These are phyloP conservation scores for Danionella cerebrum DNA, from an alignment of 2,113 vertebrate species.

Conservation along the genomic window DNA sequence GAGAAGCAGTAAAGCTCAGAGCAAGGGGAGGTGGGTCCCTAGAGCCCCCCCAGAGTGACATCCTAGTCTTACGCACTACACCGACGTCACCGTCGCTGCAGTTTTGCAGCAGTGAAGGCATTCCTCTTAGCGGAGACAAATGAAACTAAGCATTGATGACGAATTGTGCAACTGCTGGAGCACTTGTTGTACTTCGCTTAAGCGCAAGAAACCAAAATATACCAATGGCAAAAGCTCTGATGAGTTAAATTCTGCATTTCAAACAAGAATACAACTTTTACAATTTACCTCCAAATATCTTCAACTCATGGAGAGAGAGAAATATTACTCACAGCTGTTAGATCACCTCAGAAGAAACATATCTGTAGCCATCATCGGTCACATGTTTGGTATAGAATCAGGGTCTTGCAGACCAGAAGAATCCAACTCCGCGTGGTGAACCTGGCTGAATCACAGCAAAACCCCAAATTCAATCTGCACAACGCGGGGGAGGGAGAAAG, in stretches of 20 bases:
- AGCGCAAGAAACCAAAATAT: not conserved
- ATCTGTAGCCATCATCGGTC: conserved; percentile 28
- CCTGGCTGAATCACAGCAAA: not conserved
- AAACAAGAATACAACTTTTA: not conserved
- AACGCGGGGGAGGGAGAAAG: conserved; percentile 4
- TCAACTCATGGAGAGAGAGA: not conserved
- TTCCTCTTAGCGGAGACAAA: not conserved
- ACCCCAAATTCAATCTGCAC: conserved; percentile 4
- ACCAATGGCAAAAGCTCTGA: not conserved
- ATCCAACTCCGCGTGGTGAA: not conserved
- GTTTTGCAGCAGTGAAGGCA: not conserved
- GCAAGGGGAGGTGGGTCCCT: conserved; percentile 31
- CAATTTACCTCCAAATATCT: not conserved
- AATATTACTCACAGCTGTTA: conserved; percentile 50
- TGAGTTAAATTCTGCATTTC: not conserved
- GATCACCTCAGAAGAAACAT: conserved; percentile 37
- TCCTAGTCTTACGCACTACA: conserved; percentile 20
- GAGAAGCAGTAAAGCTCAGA: conserved; percentile 38
- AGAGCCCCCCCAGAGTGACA: conserved; percentile 45
- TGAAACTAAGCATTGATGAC: not conserved
- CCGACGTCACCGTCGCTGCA: conserved; percentile 20
- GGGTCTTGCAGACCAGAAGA: not conserved
- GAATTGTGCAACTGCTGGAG: not conserved
- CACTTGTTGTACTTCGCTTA: not conserved
- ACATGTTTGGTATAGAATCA: conserved; percentile 42